These are phyloP conservation scores for Eumaeus atala DNA, from an alignment of 1,140 invertebrate species.

Conservation along the genomic window DNA sequence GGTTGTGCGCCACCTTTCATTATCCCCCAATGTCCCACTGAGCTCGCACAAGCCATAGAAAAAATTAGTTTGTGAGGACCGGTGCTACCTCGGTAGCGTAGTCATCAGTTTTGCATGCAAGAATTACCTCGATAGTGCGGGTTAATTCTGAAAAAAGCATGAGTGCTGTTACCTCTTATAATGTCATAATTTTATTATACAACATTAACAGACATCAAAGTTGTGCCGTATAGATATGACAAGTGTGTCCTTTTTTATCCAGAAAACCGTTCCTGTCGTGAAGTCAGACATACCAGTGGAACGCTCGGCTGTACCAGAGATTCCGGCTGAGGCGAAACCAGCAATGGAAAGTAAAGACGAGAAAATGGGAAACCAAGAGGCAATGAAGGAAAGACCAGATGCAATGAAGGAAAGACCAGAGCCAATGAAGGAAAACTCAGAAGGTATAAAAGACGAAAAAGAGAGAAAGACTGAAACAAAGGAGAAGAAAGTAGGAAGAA, in stretches of 20 bases:
- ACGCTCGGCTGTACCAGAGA: constrained; percentile 19
- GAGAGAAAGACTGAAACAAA: constrained; percentile 8
- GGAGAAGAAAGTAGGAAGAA: constrained; percentile 16
- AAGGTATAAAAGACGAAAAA: constrained; percentile 12
- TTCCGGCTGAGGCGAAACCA: constrained; percentile 28
- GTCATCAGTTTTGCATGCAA: too few relatives aligned
- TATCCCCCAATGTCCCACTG: too few relatives aligned
- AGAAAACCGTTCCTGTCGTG: neutral
- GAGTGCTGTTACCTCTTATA: too few relatives aligned
- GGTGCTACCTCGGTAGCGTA: too few relatives aligned
- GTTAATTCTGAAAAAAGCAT: too few relatives aligned
- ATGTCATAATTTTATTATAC: too few relatives aligned
- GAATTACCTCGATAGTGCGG: too few relatives aligned
- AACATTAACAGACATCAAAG: too few relatives aligned
- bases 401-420: constrained; percentile 22
- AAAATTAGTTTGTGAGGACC: too few relatives aligned
- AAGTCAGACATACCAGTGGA: neutral
- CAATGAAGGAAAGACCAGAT: constrained; percentile 20
- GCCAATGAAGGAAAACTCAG: constrained; percentile 21
- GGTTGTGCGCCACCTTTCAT: too few relatives aligned
- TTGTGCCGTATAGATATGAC: neutral
- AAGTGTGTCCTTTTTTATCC: neutral
- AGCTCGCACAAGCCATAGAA: too few relatives aligned
- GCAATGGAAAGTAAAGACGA: constrained; percentile 20
- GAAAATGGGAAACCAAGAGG: constrained; percentile 23